Conservation (phyloP, 2,888 invertebrate genomes). For the Drosophila mimetica region DNA sequence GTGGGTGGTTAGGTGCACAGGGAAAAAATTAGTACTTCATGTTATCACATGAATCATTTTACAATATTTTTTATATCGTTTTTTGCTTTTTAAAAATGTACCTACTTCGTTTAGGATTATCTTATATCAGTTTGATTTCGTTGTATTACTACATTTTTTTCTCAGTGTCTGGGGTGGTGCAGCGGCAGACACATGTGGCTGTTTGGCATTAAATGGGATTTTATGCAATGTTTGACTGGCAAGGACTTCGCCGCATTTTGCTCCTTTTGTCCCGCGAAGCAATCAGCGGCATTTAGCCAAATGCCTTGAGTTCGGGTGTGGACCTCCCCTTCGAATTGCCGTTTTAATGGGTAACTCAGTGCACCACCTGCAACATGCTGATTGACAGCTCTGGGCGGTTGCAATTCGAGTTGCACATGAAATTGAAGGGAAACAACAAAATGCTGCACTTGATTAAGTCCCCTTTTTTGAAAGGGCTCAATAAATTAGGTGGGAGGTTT, state of each 20-base stretch:
- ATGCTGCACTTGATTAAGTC: conserved; percentile 72
- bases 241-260: conserved; percentile 52
- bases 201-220: conserved; percentile 69
- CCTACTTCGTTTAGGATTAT: neutral
- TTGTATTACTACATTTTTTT: neutral
- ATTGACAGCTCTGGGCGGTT: conserved; percentile 74
- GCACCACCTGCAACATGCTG: conserved; percentile 71
- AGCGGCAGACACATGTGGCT: conserved; percentile 66
- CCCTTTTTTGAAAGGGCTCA: conserved; percentile 25
- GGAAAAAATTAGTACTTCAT: neutral
- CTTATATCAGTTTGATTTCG: neutral
- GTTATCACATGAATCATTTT: neutral
- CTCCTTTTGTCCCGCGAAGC: conserved; percentile 62
- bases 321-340: conserved; percentile 11
- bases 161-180: conserved; percentile 51
- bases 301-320: conserved; percentile 31
- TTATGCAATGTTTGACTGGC: conserved; percentile 56
- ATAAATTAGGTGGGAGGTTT: neutral
- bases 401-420: conserved; percentile 66
- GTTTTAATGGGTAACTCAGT: conserved; percentile 16
- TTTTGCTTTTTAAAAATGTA: neutral
- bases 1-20: conserved; percentile 29
- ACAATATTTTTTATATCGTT: neutral
- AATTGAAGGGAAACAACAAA: conserved; percentile 61
- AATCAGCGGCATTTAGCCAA: conserved; percentile 55